phyloP scores from a whole-genome alignment of 2,888 invertebrate genomes.

The Gnatocerus cornutus region DNA sequence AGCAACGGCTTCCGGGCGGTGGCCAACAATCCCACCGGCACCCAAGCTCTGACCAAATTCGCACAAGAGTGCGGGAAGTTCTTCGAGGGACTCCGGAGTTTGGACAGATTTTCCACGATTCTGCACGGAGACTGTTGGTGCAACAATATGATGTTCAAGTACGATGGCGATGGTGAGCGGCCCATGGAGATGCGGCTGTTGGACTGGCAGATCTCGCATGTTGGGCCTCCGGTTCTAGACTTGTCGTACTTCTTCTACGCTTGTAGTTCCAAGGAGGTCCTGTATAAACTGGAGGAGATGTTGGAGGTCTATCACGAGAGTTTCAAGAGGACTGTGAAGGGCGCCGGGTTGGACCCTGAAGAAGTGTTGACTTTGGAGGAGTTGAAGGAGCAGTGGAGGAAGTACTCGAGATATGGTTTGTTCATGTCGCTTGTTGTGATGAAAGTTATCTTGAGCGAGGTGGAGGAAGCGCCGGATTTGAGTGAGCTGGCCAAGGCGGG shows the following conservation, averaged over 20 bases:
- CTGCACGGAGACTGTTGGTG: conserved; percentile 64
- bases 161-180: conserved; percentile 53
- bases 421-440: conserved; percentile 29
- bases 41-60: conserved; percentile 38
- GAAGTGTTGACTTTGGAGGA: conserved; percentile 54
- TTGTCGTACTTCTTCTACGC: conserved; percentile 62
- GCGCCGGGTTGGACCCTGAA: conserved; percentile 55
- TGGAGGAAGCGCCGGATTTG: conserved; percentile 40
- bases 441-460: conserved; percentile 32
- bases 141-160: conserved; percentile 64
- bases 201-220: conserved; percentile 57
- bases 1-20: conserved; percentile 46
- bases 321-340: conserved; percentile 51
- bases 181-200: conserved; percentile 52
- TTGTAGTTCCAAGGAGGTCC: conserved; percentile 57
- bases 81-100: conserved; percentile 14
- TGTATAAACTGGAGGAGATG: conserved; percentile 57
- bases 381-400: conserved; percentile 45
- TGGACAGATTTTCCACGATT: conserved; percentile 50
- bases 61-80: conserved; percentile 1
- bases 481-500: conserved; percentile 18
- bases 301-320: conserved; percentile 60
- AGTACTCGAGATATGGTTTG: conserved; percentile 43
- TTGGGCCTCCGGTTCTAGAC: conserved; percentile 57
- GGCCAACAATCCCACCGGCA: conserved; percentile 32